Percentiles rank a stretch among this genome's conserved stretches.
Evolutionary conservation across 2,113 vertebrate genomes (phyloP).

Genomic region (Cynopterus brachyotis): DNA sequence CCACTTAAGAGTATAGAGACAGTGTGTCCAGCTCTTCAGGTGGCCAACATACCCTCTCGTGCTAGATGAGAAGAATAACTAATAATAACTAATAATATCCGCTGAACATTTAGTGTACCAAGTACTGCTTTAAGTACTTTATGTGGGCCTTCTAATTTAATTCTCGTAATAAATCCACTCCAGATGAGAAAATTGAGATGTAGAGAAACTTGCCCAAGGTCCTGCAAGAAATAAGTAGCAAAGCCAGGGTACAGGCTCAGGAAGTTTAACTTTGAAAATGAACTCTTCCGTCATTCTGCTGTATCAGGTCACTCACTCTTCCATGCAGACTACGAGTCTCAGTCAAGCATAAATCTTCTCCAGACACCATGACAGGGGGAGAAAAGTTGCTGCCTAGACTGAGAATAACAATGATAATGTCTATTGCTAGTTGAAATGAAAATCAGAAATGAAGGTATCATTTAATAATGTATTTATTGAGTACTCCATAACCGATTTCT

Average conservation of each 20-base stretch:
- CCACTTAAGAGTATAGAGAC: not conserved
- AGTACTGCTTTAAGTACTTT: not conserved
- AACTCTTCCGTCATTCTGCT: not conserved
- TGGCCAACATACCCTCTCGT: not conserved
- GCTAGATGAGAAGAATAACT: not conserved
- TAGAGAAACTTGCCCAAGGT: not conserved
- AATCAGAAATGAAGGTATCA: not conserved
- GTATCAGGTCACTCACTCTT: not conserved
- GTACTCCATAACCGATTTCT: not conserved
- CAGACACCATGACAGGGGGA: not conserved
- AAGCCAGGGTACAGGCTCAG: not conserved
- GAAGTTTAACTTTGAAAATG: not conserved
- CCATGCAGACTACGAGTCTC: not conserved
- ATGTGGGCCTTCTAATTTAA: not conserved
- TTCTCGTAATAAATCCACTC: not conserved
- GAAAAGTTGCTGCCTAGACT: not conserved
- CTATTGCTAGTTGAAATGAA: not conserved
- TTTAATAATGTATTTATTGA: not conserved
- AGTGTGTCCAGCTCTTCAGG: not conserved
- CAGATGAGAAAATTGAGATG: not conserved
- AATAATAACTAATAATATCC: not conserved
- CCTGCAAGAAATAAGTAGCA: not conserved
- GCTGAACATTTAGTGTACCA: not conserved
- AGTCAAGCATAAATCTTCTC: not conserved
- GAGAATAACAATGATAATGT: not conserved